Evolutionary conservation across 2,888 invertebrate species (phyloP).

Genomic region (Piscicola geometra): DNA sequence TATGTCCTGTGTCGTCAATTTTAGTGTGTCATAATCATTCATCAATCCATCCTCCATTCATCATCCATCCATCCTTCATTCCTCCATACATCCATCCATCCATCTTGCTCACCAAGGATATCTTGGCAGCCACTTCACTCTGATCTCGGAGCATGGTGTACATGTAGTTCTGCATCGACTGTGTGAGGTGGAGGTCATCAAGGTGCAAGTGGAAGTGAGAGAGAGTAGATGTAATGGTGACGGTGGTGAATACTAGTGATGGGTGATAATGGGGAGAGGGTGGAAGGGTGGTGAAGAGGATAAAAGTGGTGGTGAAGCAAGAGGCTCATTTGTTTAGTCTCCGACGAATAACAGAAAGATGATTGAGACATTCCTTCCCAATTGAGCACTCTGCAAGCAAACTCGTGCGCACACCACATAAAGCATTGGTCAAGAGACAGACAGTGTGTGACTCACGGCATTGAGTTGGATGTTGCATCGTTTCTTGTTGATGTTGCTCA

Average conservation of each 20-base stretch:
- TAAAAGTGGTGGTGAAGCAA: neutral
- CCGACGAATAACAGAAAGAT: too few relatives aligned
- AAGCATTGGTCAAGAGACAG: neutral
- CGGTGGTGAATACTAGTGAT: too few relatives aligned
- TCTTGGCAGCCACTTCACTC: conserved; percentile 81
- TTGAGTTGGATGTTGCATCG: conserved; percentile 88
- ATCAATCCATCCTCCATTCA: too few relatives aligned
- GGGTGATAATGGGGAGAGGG: too few relatives aligned
- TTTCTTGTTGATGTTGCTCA: conserved; percentile 87
- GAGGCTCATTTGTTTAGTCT: neutral
- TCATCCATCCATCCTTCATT: too few relatives aligned
- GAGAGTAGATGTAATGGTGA: too few relatives aligned
- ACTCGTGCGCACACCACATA: too few relatives aligned
- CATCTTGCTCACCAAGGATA: conserved; percentile 67
- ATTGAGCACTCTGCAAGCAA: too few relatives aligned
- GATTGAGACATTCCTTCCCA: too few relatives aligned
- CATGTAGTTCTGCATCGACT: conserved; percentile 89
- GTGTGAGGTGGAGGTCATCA: neutral
- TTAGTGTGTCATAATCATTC: too few relatives aligned
- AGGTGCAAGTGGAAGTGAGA: neutral
- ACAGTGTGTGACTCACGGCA: conserved; percentile 52
- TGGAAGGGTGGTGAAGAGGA: too few relatives aligned
- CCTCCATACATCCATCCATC: neutral
- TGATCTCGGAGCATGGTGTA: conserved; percentile 78
- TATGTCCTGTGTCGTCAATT: conserved; percentile 60